Evolutionary conservation across 2,888 invertebrate genomes (phyloP), one percentile per base, ranked within the genome.

Genomic region (Euplagia quadripunctaria): DNA sequence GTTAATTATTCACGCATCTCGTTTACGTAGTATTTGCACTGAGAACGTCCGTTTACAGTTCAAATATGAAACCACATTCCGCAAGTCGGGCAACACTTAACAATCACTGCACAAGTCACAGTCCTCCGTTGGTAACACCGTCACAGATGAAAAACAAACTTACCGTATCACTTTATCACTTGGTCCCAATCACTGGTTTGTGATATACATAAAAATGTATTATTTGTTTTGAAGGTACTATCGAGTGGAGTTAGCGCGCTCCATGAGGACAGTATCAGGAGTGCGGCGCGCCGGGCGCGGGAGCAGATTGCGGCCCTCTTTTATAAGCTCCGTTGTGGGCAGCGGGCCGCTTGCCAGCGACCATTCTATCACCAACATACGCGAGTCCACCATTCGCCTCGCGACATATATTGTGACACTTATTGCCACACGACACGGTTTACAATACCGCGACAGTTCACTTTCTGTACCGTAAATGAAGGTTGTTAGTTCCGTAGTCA

Each of bases 131-230:
- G 90, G 87, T 86, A 88, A 86, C 94, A 94, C 94, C 86, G 83
- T 86, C 91, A 91, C 92, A 77, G 81, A 72, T 73, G 77, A 69
- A 79, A 88, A 89, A 91, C 87, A 77, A 90, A 94, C 95, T 96
- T 96, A 96, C 95, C 95, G 95, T 95, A 90, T 94, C 95, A 96
- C 95, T 95, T 89, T 89, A 91, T 93, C 94, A 95, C 95, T 96
- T 95, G 94, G 94, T 95, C 94, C 95, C 94, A 89, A 89, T 92
- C 87, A 92, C 92, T 90, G 89, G 90, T 92, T 87, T 87, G 81
- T 87, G 79, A 79, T 85, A 91, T 91, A 90, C 90, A 92, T 92
- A 88, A 84, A 89, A 89, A 89, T 89, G 87, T 90, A 90, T 91
- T 89, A 89, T 91, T 91, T 86, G 85, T 89, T 87, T 87, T 87